Evolutionary conservation across 2,888 invertebrate genomes (phyloP).

Genomic region (Sphaerophoria rueppellii): DNA sequence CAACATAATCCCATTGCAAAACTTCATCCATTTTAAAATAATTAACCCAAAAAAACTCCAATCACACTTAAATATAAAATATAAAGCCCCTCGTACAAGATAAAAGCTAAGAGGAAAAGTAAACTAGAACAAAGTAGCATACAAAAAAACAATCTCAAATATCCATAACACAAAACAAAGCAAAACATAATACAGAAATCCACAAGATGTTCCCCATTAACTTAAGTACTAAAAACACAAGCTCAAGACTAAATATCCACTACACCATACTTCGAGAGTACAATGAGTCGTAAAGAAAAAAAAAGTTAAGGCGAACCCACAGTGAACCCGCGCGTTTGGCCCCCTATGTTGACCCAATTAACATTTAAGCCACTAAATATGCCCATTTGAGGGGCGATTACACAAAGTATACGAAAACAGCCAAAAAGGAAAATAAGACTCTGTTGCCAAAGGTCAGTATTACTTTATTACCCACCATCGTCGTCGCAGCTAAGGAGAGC

Average conservation of each 20-base stretch:
- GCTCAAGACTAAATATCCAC: slow-evolving; percentile 23
- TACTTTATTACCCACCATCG: slow-evolving; percentile 43
- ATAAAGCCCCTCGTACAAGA: slow-evolving; percentile 22
- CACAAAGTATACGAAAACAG: slow-evolving; percentile 30
- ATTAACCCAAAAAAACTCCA: neutral
- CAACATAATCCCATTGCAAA: neutral
- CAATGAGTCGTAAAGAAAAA: slow-evolving; percentile 66
- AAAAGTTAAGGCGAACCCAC: slow-evolving; percentile 32
- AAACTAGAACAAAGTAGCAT: slow-evolving; percentile 19
- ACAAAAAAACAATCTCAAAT: neutral
- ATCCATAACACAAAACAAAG: slow-evolving; percentile 36
- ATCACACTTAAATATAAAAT: slow-evolving; percentile 17
- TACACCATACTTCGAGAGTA: slow-evolving; percentile 19
- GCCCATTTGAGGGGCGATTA: slow-evolving; percentile 62
- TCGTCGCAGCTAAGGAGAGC: neutral
- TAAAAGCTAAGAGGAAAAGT: neutral
- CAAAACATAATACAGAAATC: neutral
- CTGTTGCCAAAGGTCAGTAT: slow-evolving; percentile 69
- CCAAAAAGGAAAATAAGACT: slow-evolving; percentile 28
- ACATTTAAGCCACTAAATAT: slow-evolving; percentile 67
- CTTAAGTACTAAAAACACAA: slow-evolving; percentile 18
- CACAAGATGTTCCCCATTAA: slow-evolving; percentile 51
- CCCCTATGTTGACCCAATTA: slow-evolving; percentile 69
- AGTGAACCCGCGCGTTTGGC: slow-evolving; percentile 58
- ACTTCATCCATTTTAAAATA: slow-evolving; percentile 9